Evolutionary conservation across 1,140 invertebrate genomes (phyloP).

Genomic region (Sitobion miscanthi): DNA sequence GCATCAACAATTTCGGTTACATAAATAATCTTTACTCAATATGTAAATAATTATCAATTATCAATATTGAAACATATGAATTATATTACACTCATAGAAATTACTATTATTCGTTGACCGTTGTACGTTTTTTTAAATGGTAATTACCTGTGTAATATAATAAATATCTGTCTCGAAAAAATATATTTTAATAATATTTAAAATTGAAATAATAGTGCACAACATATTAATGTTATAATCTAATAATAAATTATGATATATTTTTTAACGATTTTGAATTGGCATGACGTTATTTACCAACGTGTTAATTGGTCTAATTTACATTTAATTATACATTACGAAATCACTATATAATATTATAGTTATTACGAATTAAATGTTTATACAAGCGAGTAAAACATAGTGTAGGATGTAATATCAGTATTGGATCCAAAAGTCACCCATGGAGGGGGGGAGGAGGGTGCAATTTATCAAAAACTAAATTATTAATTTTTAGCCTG

Average conservation of each 20-base stretch:
- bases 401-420: too few relatives aligned
- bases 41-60: neutral
- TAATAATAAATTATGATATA: too few relatives aligned
- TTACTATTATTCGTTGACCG: neutral
- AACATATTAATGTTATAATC: too few relatives aligned
- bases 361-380: neutral
- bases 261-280: too few relatives aligned
- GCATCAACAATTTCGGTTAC: neutral
- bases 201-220: neutral
- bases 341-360: neutral
- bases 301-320: neutral
- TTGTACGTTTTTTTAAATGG: neutral
- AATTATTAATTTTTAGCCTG: too few relatives aligned
- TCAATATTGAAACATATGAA: neutral
- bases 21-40: neutral
- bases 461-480: too few relatives aligned
- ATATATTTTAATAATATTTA: neutral
- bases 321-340: neutral
- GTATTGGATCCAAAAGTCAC: too few relatives aligned
- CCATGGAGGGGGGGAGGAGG: too few relatives aligned
- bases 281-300: too few relatives aligned
- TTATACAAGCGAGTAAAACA: neutral
- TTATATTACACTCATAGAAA: neutral
- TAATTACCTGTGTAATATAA: too few relatives aligned
- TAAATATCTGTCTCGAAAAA: neutral